Percentiles rank a stretch among this genome's conserved stretches.
phyloP scores from a whole-genome alignment of 2,113 vertebrate genomes.

The Hemiprocne comata region DNA sequence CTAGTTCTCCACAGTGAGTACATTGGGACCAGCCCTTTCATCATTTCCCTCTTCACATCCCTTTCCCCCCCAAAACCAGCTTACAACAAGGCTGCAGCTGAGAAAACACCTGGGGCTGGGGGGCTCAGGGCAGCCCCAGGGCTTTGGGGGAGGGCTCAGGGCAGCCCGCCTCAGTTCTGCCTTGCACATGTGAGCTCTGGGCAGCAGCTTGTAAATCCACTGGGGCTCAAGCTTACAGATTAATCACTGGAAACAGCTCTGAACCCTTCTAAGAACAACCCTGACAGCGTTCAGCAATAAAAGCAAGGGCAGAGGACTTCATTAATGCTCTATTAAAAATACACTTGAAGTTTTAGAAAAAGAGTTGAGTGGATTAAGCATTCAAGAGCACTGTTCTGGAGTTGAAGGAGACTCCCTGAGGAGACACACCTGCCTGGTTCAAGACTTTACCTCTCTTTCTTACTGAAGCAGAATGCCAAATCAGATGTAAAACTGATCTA shows the following conservation, averaged over 20 bases:
- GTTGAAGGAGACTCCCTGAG: background rate
- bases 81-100: background rate
- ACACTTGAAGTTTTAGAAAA: background rate
- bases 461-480: background rate
- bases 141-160: background rate
- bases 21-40: background rate
- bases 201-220: background rate
- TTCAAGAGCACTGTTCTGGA: background rate
- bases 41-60: background rate
- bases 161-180: background rate
- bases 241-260: background rate
- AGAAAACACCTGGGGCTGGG: background rate
- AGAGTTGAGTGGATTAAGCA: background rate
- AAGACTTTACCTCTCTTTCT: background rate
- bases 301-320: background rate
- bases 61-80: background rate
- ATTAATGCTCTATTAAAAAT: background rate
- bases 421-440: background rate
- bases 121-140: background rate
- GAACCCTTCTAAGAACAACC: background rate
- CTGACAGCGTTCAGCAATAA: background rate
- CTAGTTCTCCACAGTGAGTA: no score
- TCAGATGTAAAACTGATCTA: background rate
- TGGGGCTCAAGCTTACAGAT: background rate
- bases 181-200: background rate